phyloP scores from a whole-genome alignment of 2,113 vertebrate species.

The Prionailurus bengalensis region DNA sequence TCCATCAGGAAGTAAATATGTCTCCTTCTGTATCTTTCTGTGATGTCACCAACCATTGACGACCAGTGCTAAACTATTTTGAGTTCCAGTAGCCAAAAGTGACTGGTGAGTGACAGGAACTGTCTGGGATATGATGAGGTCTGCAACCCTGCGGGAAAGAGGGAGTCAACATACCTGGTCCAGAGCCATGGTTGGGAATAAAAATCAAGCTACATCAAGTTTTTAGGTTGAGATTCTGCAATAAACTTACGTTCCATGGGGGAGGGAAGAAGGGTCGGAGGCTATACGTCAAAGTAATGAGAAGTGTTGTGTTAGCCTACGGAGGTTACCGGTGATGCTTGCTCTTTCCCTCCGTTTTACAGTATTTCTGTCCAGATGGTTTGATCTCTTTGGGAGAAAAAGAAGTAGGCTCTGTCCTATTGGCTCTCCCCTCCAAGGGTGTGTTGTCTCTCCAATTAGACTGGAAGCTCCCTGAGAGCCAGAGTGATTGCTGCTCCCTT shows the following conservation, averaged over 20 bases:
- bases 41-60: neutral
- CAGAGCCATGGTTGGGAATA: neutral
- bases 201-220: neutral
- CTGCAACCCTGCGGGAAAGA: neutral
- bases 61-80: neutral
- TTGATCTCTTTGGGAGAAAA: neutral
- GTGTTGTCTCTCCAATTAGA: neutral
- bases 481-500: neutral
- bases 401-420: neutral
- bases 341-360: neutral
- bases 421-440: neutral
- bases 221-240: neutral
- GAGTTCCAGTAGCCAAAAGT: neutral
- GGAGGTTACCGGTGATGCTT: neutral
- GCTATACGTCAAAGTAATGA: neutral
- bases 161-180: neutral
- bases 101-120: neutral
- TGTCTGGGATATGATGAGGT: neutral
- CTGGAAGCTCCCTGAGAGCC: neutral
- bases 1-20: neutral
- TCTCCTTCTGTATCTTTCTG: neutral
- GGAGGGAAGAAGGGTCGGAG: neutral
- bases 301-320: neutral
- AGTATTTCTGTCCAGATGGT: neutral
- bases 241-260: neutral